Conservation (phyloP, 1,140 invertebrate species). For the Ruditapes philippinarum region DNA sequence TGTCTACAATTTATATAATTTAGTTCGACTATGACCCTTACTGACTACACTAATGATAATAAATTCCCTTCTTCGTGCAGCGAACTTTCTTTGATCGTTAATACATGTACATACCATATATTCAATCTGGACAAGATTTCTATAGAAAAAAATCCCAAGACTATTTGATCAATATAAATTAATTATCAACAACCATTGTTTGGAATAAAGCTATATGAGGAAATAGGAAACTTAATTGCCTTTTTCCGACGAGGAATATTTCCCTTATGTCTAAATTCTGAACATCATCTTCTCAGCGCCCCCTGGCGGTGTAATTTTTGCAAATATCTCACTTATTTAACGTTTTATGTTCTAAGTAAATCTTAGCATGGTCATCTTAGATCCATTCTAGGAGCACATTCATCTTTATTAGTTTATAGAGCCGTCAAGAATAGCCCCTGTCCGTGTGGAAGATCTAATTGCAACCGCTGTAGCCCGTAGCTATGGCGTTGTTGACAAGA, state of each 20-base stretch:
- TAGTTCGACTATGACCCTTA: too few species aligned
- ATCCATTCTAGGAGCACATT: neutral
- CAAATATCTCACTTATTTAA: conserved; percentile 53
- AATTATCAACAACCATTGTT: conserved; percentile 19
- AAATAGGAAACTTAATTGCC: conserved; percentile 33
- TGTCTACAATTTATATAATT: too few species aligned
- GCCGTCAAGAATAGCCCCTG: conserved; percentile 16
- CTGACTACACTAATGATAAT: too few species aligned
- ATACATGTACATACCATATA: neutral
- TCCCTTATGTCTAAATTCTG: neutral
- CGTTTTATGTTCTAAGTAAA: conserved; percentile 43
- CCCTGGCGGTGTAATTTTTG: conserved; percentile 5
- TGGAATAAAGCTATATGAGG: conserved; percentile 28
- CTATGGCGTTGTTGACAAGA: neutral
- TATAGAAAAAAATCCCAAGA: neutral
- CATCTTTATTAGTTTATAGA: conserved; percentile 39
- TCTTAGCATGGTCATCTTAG: neutral
- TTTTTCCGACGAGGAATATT: neutral
- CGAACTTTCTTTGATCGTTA: neutral
- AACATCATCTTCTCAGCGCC: neutral
- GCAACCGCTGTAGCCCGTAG: neutral
- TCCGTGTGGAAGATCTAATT: conserved; percentile 14
- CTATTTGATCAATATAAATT: conserved; percentile 16
- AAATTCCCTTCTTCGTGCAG: too few species aligned
- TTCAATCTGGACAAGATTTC: neutral